Base-by-base conservation (phyloP, 23 tunicate species). In the Clavelina lepadiformis region DNA sequence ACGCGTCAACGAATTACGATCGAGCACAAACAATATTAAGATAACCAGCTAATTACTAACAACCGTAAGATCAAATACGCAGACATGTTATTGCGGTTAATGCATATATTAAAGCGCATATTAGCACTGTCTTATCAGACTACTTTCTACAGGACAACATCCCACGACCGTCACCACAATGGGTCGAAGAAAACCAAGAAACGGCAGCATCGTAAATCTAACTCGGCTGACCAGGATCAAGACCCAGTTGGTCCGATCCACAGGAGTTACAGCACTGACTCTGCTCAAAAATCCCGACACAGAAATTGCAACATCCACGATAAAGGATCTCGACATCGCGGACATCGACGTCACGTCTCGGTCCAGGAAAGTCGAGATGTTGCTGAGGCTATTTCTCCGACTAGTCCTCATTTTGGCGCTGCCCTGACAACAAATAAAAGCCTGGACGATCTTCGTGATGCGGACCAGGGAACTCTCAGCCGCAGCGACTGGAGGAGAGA, bases 331-430 rank as follows among this genome's bases (percentile, higher is more conserved):
- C n/a, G n/a, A n/a, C 67, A 61, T 46, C 41, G 51, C n/a, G 60
- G 73, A 11, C 73, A 68, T n/a, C 73, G 51, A 15, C 59, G 73
- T 20, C 73, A 68, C 25, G 51, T 50, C 33, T 68, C 73, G 20
- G 44, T 68, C 3, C 73, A 68, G 31, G 73, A 68, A 5, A 45
- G 30, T 1, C 52, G 31, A 27, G 65, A 59, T 26, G 29, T 59
- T 5, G 35, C 65, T 5, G 34, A 26, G 28, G 36, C 29, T 5
- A 26, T 26, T n/a, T n/a, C n/a, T n/a, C n/a, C n/a, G n/a, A n/a
- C n/a, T n/a, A n/a, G n/a, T n/a, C n/a, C n/a, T 44, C 58, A 68
- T 68, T 68, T 68, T n/a, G 58, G 59, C 6, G 20, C 59, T 29
- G 19, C 38, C 18, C 60, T 51, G 5, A 26, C 58, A 18, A 44